Evolutionary conservation across 2,797 vertebrate species (phyloP), one percentile per base, ranked within the genome.

Genomic region (Rhinoraja longicauda): DNA sequence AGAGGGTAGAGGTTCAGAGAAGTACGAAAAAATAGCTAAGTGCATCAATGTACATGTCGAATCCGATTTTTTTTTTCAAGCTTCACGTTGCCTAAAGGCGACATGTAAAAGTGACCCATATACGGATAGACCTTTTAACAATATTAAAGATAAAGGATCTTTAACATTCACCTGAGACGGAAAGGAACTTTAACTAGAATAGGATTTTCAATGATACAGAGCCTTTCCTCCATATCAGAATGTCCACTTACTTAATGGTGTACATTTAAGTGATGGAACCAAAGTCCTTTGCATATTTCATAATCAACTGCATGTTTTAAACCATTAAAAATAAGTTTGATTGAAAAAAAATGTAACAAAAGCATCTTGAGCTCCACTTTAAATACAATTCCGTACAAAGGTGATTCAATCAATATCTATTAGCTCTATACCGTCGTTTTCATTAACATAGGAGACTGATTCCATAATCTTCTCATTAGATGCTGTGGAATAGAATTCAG

Each of bases 361-460:
- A 88, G 10, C 64, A 67, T 36, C 59, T 88, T 67, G 7, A 67
- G 21, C 62, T 67, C n/a, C 29, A 32, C 67, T 88, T 88, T 21
- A 86, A 86, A 86, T 86, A 62, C 81, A 88, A 67, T 36, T 53
- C 24, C 72, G 2, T 73, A 73, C 39, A 75, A 29, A 92, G 62
- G 76, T 64, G 81, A 82, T 24, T 93, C 95, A 95, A 81, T 95
- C 93, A 77, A 95, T 70, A 70, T 95, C 93, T 93, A 77, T 95
- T 36, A 95, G 93, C 94, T 95, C 94, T 93, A 94, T 93, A 57
- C 93, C 93, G 94, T 95, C 93, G 32, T 92, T 94, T 94, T 94
- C 94, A 93, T 95, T 95, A 93, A 94, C 92, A 76, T 94, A 95
- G 36, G 92, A 86, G 9, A 94, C 92, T 21, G 94, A 90, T 72